These are phyloP conservation scores for Drosophila pseudoobscura DNA, from an alignment of 1,140 invertebrate species.

Conservation along the genomic window DNA sequence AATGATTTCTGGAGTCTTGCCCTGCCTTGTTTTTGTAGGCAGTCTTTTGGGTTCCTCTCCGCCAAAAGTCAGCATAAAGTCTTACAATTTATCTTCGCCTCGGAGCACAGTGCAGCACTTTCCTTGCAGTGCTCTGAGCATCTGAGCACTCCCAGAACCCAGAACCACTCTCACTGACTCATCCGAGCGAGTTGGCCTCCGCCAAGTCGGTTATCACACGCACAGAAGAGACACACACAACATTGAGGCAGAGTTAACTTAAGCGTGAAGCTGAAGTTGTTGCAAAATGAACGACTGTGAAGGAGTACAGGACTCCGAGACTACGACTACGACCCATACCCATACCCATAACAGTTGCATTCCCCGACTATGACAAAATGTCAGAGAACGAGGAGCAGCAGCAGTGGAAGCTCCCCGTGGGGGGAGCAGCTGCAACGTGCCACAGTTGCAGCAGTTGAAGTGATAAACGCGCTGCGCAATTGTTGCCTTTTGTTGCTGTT, in stretches of 20 bases:
- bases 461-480: slow-evolving; percentile 57
- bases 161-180: slow-evolving; percentile 22
- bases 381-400: too few species aligned
- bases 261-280: slow-evolving; percentile 40
- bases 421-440: slow-evolving; percentile 35
- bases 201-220: slow-evolving; percentile 43
- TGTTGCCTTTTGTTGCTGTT: slow-evolving; percentile 11
- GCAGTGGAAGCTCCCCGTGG: neutral
- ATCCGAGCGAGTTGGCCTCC: slow-evolving; percentile 37
- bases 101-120: neutral
- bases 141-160: neutral
- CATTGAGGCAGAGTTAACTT: slow-evolving; percentile 41
- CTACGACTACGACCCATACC: neutral
- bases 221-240: slow-evolving; percentile 33
- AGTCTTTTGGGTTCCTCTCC: too few species aligned
- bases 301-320: slow-evolving; percentile 1
- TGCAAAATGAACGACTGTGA: slow-evolving; percentile 20
- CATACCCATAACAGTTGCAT: slow-evolving; percentile 10
- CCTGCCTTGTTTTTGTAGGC: too few species aligned
- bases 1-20: too few species aligned
- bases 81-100: slow-evolving; percentile 22
- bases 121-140: neutral
- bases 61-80: neutral
- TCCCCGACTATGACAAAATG: slow-evolving; percentile 38
- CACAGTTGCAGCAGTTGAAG: slow-evolving; percentile 30